Evolutionary conservation across 2,797 vertebrate species (phyloP), one percentile per base, ranked within the genome.

Genomic region (Leucoraja ocellata): DNA sequence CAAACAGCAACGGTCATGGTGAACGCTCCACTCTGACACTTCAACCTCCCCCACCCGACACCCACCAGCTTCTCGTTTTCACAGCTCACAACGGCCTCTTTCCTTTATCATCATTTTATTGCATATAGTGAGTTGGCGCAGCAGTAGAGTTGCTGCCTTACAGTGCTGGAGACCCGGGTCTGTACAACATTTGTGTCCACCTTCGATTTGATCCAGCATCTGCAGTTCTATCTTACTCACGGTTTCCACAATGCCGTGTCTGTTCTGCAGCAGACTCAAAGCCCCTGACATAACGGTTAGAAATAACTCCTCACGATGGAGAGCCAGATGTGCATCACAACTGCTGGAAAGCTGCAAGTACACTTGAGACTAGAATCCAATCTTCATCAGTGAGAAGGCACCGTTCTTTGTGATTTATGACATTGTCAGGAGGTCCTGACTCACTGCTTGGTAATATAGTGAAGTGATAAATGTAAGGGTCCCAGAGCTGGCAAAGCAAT

Each of bases 321-420:
- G 2, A 16, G 58, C 63, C 83, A 63, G 58, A 88, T 32, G 84
- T 61, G n/a, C 84, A 88, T 88, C 1, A 6, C 84, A 88, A 88
- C 14, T 65, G 84, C 32, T 65, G n/a, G 61, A 88, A 16, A 88
- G 28, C 84, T 65, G 14, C 32, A 88, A 32, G 84, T 32, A 88
- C n/a, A 54, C 84, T 61, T 61, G 4, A 88, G 84, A 65, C 58
- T 61, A 1, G 5, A 88, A 18, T n/a, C 84, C 28, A 65, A 88
- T 65, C 84, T 63, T 63, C 32, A 88, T 65, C 84, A 65, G 18
- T 65, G 84, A 65, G 61, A 11, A 65, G 28, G 18, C n/a, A 65
- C 84, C 61, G 65, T 32, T 88, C 84, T 88, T 88, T 18, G 84
- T 65, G 84, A 88, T 88, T 88, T 32, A 88, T 16, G 14, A 36